A percentile compares a stretch with the other conserved stretches of the same genome.
These are phyloP conservation scores for Lagopus leucura DNA, from an alignment of 2,113 vertebrate species.

Conservation along the genomic window DNA sequence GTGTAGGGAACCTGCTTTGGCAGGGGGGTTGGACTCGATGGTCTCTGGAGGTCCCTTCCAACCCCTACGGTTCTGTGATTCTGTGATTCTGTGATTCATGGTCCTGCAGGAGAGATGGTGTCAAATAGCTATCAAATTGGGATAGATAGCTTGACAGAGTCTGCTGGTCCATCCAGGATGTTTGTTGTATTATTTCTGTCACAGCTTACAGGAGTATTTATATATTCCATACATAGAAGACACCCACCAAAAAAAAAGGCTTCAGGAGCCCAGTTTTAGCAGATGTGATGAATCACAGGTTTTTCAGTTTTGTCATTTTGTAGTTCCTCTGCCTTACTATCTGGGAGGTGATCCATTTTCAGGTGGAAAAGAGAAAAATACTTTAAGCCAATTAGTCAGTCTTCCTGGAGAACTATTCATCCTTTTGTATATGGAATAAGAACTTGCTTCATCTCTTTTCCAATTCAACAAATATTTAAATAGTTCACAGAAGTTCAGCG, in stretches of 20 bases:
- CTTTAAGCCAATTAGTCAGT: not conserved
- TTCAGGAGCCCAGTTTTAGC: not conserved
- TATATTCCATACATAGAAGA: not conserved
- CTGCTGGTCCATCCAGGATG: not conserved
- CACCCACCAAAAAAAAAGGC: not conserved
- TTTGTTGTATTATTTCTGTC: not conserved
- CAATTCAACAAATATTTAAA: not conserved
- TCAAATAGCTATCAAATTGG: not conserved
- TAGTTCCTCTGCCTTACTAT: not conserved
- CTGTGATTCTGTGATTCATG: not conserved
- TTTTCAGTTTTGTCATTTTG: not conserved
- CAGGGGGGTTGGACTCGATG: too few species aligned
- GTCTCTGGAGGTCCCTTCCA: too few species aligned
- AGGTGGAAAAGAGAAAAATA: not conserved
- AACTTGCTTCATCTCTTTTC: not conserved
- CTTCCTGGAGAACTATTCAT: not conserved
- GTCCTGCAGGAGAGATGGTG: not conserved
- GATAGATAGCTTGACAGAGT: not conserved
- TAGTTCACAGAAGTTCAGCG: not conserved
- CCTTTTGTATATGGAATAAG: not conserved
- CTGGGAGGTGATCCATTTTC: not conserved
- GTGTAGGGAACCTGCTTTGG: too few species aligned
- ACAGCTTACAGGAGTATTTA: not conserved
- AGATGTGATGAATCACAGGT: not conserved
- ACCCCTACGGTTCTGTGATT: too few species aligned